Evolutionary conservation across 2,888 invertebrate genomes (phyloP), one percentile per base, ranked within the genome.

Genomic region (Ceriagrion tenellum): DNA sequence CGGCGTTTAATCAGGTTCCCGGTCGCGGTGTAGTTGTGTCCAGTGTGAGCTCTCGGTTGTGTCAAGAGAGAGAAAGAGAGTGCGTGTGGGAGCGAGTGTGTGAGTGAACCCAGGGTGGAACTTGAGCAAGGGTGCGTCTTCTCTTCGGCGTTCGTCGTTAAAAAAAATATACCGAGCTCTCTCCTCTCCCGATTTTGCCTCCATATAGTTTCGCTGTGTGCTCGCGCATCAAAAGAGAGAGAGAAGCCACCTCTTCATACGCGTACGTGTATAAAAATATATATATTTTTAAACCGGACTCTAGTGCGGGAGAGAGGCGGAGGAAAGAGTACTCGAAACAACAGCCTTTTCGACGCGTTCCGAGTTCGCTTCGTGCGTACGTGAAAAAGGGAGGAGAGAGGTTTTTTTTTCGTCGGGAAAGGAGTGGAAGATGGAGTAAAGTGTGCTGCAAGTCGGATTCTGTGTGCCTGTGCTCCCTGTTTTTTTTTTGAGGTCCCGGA

Each of bases 81-180:
- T 93, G 93, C 40, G 69, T 30, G 93, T 81, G 30, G 18, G 69
- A 69, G 1, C 18, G 69, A 26, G 81, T 35, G 81, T 13, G 81
- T 18, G 81, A 26, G 69, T 69, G 69, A n/a, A n/a, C 4, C 8
- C 6, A 69, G 69, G 81, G 81, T 8, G 35, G 74, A 81, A 81
- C 81, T 40, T 20, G 59, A 59, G 59, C 12, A 91, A 93, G 74
- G 93, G 93, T 93, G 93, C 93, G 93, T 93, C 93, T 74, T 55
- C 69, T 63, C 69, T 35, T 47, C 18, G 59, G 4, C 59, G 59
- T 47, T 47, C 8, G 47, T 47, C 8, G 47, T 47, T 4, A 47
- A 47, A 47, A n/a, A n/a, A n/a, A n/a, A n/a, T n/a, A 47, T 35
- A 63, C 93, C 93, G 93, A 74, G 63, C 93, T 91, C 91, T 26